Evolutionary conservation across 2,797 vertebrate genomes (phyloP).

Genomic region (Acanthurus leucopareius): DNA sequence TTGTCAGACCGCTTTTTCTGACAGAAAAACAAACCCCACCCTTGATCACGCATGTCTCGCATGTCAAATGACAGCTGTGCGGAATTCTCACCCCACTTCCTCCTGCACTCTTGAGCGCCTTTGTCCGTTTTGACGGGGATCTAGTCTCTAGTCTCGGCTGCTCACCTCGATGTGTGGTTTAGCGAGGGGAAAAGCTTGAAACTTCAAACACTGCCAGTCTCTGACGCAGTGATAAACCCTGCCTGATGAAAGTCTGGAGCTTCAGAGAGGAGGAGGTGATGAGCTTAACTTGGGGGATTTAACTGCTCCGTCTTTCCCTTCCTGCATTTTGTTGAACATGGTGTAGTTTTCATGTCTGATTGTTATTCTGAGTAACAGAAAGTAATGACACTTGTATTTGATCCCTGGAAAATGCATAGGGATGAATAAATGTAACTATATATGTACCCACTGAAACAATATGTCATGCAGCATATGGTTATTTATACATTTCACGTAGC

Average conservation of each 20-base stretch:
- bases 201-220: conserved; percentile 76
- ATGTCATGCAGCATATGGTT: not conserved
- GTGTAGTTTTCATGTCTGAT: conserved; percentile 51
- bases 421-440: not conserved
- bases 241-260: conserved; percentile 78
- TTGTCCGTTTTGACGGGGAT: conserved; percentile 50
- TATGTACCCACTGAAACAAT: not conserved
- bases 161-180: conserved; percentile 74
- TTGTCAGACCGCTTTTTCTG: not conserved
- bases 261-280: conserved; percentile 71
- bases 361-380: conserved; percentile 58
- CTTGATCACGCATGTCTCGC: conserved; percentile 28
- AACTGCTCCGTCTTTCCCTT: conserved; percentile 64
- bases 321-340: conserved; percentile 68
- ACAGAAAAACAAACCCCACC: conserved; percentile 35
- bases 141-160: conserved; percentile 35
- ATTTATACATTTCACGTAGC: not conserved
- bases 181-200: conserved; percentile 54
- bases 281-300: conserved; percentile 84
- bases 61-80: conserved; percentile 43
- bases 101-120: not conserved
- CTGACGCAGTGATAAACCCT: conserved; percentile 71
- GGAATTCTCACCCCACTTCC: conserved; percentile 21
- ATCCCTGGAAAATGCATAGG: conserved; percentile 41
- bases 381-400: conserved; percentile 54